phyloP scores from a whole-genome alignment of 2,888 invertebrate genomes.

The Alloscopus bannaensis region DNA sequence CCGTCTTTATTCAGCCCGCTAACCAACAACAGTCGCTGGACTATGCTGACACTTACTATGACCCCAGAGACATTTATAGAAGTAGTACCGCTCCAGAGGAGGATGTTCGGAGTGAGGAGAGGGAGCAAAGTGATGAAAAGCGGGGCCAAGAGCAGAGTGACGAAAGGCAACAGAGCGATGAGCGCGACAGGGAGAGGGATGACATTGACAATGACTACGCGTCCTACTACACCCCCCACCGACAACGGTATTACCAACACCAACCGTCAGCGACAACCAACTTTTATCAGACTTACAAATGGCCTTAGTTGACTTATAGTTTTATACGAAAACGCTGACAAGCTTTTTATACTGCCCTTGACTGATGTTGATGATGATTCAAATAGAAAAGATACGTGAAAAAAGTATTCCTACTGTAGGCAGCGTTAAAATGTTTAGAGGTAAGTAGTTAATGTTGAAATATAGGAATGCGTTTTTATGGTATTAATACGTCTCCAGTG shows the following conservation, averaged over 20 bases:
- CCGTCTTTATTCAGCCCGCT: conserved; percentile 9
- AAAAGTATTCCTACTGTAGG: no score
- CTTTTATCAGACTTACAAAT: no score
- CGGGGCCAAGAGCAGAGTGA: conserved; percentile 1
- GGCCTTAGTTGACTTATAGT: no score
- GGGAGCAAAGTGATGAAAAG: background rate
- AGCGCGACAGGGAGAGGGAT: conserved; percentile 1
- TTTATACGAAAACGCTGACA: no score
- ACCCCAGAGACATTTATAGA: conserved; percentile 22
- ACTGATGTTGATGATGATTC: no score
- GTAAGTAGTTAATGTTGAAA: no score
- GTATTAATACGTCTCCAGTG: no score
- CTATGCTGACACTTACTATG: conserved; percentile 31
- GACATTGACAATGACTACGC: conserved; percentile 31
- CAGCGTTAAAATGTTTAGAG: no score
- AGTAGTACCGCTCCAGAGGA: background rate
- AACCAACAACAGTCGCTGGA: background rate
- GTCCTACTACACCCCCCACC: conserved; percentile 10
- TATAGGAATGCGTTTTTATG: no score
- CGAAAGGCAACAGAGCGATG: background rate
- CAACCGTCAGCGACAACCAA: no score
- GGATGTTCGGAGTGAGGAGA: background rate
- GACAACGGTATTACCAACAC: background rate
- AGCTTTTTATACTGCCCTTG: no score
- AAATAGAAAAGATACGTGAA: no score